Evolutionary conservation across 1,140 invertebrate genomes (phyloP), one percentile per base, ranked within the genome.

Genomic region (Aphelinus certus): DNA sequence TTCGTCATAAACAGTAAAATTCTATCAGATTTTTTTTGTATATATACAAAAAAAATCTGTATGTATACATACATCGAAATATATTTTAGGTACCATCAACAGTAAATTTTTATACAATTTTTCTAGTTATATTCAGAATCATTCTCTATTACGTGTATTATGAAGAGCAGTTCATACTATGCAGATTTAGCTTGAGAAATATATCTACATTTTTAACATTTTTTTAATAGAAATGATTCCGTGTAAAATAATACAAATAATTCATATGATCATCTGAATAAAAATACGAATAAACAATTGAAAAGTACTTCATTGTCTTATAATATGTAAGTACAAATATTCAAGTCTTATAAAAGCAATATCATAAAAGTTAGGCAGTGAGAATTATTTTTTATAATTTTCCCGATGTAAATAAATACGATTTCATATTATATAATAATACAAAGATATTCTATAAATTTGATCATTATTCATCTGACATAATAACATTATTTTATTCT

Each of bases 401-500:
- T 26, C 26, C 26, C 26, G 26, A 26, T 26, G 26, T 26, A 26
- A 26, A 26, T 26, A 26, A 26, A 26, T 26, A 26, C 26, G 26
- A 26, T 26, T 26, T 26, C 26, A 26, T 26, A 26, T 26, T 26
- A 26, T 26, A 26, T 26, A 26, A 26, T 26, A 26, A 26, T 26
- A 26, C 26, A 26, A 26, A 26, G 26, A 26, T 26, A 26, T 26
- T 0, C 26, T 26, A 26, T 67, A 51, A 69, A 42, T 42, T 49
- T 45, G 55, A 9, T 55, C 55, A 58, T 56, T 70, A 26, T 66
- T 73, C 66, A 65, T 66, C 47, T 63, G 43, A 51, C n/a, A 49
- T 49, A 9, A 47, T 65, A 65, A 66, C 43, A 64, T 26, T 26
- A 26, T 26, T 26, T 26, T 26, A 26, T 26, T 26, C 45, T 45